Evolutionary conservation across 2,797 vertebrate species (phyloP), one percentile per base, ranked within the genome.

Genomic region (Sebastes trivittatus): DNA sequence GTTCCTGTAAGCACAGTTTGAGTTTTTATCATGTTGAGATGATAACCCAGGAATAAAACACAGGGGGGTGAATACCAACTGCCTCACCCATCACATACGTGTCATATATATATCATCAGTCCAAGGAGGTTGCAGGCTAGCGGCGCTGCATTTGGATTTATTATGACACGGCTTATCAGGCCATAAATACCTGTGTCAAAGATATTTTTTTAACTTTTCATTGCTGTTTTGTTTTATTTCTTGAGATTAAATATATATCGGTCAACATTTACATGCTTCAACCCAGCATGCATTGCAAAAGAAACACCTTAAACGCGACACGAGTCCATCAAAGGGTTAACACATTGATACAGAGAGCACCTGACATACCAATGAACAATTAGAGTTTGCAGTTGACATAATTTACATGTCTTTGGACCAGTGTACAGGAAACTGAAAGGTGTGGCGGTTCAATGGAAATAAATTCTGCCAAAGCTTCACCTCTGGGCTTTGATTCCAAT

Each of bases 21-120:
- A 78, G 25, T 34, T 72, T 75, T 88, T 90, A 86, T 90, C 78
- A 29, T 25, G 7, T 42, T 32, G 56, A 64, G 27, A 67, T 72
- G 63, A 90, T 54, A 71, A 16, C 59, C 16, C 34, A 34, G 46
- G 63, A 77, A 73, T 85, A 89, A 80, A 88, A 73, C 11, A 11
- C 25, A 34, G 42, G 1, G 1, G 22, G 61, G 59, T 81, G 82
- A 80, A 82, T 64, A 62, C 29, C 49, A 0, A 1, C 77, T 52
- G 27, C 29, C 61, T 65, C 59, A 70, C 29, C 29, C 22, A 16
- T 73, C 3, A 61, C 59, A 22, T 52, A 25, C n/a, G 2, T n/a
- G n/a, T 83, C 64, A 71, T 80, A 87, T 46, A 71, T 80, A 87
- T 54, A 88, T 89, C 77, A 79, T 30, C 61, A 29, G 7, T 72